Evolutionary conservation across 1,140 invertebrate species (phyloP).

Genomic region (Lycorma delicatula): DNA sequence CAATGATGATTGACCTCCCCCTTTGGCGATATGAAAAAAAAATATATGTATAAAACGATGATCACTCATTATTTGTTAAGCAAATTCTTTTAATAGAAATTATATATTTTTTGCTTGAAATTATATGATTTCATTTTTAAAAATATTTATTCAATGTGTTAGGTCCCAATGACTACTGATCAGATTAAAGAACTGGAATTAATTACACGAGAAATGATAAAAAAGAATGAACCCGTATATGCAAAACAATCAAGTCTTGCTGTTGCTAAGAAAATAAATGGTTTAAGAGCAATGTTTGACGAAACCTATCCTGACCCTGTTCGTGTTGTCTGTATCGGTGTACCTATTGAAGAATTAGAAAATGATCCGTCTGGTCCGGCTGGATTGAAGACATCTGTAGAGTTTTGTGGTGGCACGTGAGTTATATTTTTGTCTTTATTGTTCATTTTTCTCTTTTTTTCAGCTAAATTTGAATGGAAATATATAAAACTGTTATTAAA

Average conservation of each 20-base stretch:
- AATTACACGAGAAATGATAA: constrained; percentile 66
- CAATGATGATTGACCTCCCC: too few species aligned
- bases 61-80: background rate
- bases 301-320: constrained; percentile 99
- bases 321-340: constrained; percentile 88
- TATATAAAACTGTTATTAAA: constrained; percentile 6
- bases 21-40: too few species aligned
- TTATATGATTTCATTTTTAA: constrained; percentile 10
- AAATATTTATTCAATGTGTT: background rate
- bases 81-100: background rate
- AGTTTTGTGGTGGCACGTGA: constrained; percentile 98
- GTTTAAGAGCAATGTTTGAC: constrained; percentile 96
- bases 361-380: constrained; percentile 68
- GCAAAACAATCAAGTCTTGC: constrained; percentile 78
- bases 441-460: too few species aligned
- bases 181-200: constrained; percentile 85
- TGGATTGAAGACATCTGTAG: constrained; percentile 85
- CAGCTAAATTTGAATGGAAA: background rate
- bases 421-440: too few species aligned
- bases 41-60: too few species aligned
- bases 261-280: constrained; percentile 85
- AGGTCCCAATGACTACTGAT: constrained; percentile 54
- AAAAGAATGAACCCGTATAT: constrained; percentile 75
- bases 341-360: constrained; percentile 84
- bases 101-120: constrained; percentile 14